These are phyloP conservation scores for Pygoscelis adeliae DNA, from an alignment of 2,113 vertebrate genomes.

Conservation along the genomic window DNA sequence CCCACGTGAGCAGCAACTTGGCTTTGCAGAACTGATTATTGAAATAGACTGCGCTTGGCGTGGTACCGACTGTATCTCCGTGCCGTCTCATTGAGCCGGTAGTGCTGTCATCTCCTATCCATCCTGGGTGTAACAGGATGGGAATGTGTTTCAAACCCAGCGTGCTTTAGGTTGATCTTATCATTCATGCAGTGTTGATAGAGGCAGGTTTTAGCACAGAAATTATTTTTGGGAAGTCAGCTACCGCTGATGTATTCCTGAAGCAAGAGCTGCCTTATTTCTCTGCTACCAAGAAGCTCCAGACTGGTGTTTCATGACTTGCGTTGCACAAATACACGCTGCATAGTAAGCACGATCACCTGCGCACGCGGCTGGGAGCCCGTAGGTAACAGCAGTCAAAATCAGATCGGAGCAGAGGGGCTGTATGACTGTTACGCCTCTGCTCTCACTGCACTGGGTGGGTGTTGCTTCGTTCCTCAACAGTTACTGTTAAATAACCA, in stretches of 20 bases:
- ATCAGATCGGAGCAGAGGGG: rapidly evolving
- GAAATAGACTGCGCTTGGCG: not conserved
- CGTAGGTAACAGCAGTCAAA: not conserved
- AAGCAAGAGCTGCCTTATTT: not conserved
- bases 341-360: not conserved
- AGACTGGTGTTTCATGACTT: not conserved
- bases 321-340: not conserved
- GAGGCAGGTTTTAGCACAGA: not conserved
- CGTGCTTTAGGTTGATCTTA: not conserved
- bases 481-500: not conserved
- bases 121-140: not conserved
- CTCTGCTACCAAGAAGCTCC: not conserved
- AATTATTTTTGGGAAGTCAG: not conserved
- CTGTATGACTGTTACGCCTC: too few relatives aligned
- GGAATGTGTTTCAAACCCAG: not conserved
- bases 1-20: not conserved
- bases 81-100: not conserved
- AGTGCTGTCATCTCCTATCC: not conserved
- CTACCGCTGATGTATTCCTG: not conserved
- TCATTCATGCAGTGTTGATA: not conserved
- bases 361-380: rapidly evolving
- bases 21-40: not conserved
- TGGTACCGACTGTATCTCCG: not conserved
- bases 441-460: not conserved
- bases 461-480: not conserved